Percentiles rank a stretch among this genome's conserved stretches.
Evolutionary conservation across 2,888 invertebrate species (phyloP).

Genomic region (Fragum whitleyi): DNA sequence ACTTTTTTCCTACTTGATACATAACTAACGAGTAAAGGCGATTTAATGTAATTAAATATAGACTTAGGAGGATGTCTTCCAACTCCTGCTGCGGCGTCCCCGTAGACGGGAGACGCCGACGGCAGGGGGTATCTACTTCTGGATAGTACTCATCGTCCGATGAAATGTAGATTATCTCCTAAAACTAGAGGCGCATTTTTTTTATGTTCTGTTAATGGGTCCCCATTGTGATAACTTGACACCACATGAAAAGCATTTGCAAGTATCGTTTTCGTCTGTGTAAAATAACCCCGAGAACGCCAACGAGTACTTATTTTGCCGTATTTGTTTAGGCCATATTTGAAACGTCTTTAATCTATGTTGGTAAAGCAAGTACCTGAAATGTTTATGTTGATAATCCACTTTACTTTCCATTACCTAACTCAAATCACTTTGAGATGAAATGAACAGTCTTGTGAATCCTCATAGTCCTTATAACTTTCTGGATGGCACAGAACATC

Average conservation of each 20-base stretch:
- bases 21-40: too few relatives aligned
- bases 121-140: too few relatives aligned
- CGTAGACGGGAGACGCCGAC: too few relatives aligned
- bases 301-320: constrained; percentile 4
- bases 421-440: neutral
- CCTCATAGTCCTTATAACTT: constrained; percentile 18
- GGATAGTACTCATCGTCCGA: too few relatives aligned
- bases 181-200: too few relatives aligned
- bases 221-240: constrained; percentile 14
- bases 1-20: too few relatives aligned
- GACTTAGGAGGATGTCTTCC: too few relatives aligned
- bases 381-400: constrained; percentile 13
- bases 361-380: neutral
- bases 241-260: constrained; percentile 26
- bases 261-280: constrained; percentile 6
- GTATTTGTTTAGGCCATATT: constrained; percentile 24
- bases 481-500: constrained; percentile 3
- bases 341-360: constrained; percentile 7
- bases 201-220: constrained; percentile 13
- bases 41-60: too few relatives aligned
- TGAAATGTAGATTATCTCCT: too few relatives aligned
- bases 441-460: neutral
- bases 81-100: too few relatives aligned
- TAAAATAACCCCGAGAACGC: constrained; percentile 6
- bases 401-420: neutral